Conservation (phyloP, 2,888 invertebrate genomes). For the Oxytorus armatus region DNA sequence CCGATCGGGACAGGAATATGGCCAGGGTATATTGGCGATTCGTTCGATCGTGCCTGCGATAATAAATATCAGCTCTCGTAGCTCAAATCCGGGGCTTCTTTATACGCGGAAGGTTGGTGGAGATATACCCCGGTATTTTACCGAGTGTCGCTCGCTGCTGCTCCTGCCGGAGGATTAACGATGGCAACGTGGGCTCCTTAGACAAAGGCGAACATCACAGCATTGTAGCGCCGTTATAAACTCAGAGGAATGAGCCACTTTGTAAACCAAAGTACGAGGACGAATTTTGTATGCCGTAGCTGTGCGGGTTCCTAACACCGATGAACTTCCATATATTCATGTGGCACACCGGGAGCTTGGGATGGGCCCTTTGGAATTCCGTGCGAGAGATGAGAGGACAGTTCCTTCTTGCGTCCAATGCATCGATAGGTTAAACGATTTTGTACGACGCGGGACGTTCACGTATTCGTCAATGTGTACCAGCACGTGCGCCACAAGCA, state of each 20-base stretch:
- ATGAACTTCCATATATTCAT: slow-evolving; percentile 79
- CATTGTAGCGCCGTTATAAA: slow-evolving; percentile 33
- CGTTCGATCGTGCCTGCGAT: slow-evolving; percentile 81
- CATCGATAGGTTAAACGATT: slow-evolving; percentile 2
- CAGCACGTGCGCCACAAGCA: slow-evolving; percentile 47
- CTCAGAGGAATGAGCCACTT: slow-evolving; percentile 72
- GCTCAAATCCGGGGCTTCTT: slow-evolving; percentile 39
- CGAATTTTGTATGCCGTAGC: slow-evolving; percentile 77
- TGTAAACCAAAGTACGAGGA: slow-evolving; percentile 80
- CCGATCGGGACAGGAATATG: slow-evolving; percentile 73
- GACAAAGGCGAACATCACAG: slow-evolving; percentile 52
- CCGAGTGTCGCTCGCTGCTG: slow-evolving; percentile 41
- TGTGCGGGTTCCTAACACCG: slow-evolving; percentile 74
- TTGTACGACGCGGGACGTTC: slow-evolving; percentile 4
- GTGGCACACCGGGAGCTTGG: slow-evolving; percentile 80
- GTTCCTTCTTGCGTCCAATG: slow-evolving; percentile 11
- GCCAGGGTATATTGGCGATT: slow-evolving; percentile 84
- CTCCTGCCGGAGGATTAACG: slow-evolving; percentile 55
- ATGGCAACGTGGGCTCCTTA: slow-evolving; percentile 46
- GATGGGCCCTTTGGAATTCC: slow-evolving; percentile 80
- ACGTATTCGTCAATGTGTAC: slow-evolving; percentile 31
- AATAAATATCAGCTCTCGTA: slow-evolving; percentile 76
- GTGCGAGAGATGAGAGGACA: slow-evolving; percentile 72
- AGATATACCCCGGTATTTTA: slow-evolving; percentile 21
- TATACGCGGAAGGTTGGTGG: slow-evolving; percentile 46